These are phyloP conservation scores for Globicephala melas DNA, from an alignment of 2,113 vertebrate species.

Conservation along the genomic window DNA sequence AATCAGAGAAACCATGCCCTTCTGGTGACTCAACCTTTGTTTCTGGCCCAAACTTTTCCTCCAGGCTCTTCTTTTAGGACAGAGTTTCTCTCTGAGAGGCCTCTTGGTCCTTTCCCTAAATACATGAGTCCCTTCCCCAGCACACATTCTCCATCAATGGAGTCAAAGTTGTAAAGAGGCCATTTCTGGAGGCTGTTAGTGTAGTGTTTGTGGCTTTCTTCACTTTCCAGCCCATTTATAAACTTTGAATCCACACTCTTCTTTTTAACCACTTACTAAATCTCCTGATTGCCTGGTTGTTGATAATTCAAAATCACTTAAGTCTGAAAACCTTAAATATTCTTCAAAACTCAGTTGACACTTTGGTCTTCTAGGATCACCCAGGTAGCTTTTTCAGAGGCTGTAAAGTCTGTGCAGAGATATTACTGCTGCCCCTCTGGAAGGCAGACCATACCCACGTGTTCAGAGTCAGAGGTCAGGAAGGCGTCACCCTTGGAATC, in stretches of 20 bases:
- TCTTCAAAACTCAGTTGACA: background rate
- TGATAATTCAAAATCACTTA: background rate
- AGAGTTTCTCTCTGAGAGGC: background rate
- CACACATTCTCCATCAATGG: background rate
- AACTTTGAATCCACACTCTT: background rate
- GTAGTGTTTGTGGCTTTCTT: background rate
- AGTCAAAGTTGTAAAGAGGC: background rate
- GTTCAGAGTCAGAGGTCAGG: background rate
- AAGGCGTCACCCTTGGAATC: background rate
- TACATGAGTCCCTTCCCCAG: background rate
- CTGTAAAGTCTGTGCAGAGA: background rate
- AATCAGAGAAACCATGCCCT: background rate
- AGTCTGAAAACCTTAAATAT: slow-evolving; percentile 25
- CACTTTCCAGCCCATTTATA: background rate
- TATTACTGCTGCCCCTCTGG: background rate
- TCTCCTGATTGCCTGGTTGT: background rate
- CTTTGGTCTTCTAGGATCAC: background rate
- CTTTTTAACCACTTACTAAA: background rate
- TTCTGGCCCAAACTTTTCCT: background rate
- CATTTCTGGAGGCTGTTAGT: background rate
- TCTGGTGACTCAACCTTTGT: background rate
- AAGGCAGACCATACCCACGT: background rate
- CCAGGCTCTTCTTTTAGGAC: background rate
- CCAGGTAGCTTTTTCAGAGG: background rate
- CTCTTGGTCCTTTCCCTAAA: background rate